phyloP scores from a whole-genome alignment of 2,113 vertebrate genomes.

The Sturnira hondurensis region DNA sequence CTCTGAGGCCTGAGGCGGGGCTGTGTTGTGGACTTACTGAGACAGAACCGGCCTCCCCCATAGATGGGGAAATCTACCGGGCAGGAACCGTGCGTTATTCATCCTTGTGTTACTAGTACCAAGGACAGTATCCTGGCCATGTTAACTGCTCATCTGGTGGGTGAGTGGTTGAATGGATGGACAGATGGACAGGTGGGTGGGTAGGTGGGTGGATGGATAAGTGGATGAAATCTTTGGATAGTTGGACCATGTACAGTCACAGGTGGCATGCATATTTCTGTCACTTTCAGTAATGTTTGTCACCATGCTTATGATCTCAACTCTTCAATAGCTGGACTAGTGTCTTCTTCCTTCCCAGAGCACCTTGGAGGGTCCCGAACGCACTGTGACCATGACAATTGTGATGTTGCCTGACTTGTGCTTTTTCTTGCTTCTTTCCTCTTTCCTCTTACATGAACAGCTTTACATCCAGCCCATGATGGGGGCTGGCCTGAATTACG shows the following conservation, averaged over 20 bases:
- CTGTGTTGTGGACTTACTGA: background rate
- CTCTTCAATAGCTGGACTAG: accelerated
- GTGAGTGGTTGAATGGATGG: background rate
- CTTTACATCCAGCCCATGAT: slow-evolving; percentile 93
- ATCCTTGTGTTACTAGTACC: background rate
- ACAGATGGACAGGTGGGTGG: accelerated
- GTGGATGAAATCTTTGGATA: accelerated
- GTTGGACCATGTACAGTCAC: no score
- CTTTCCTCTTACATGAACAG: slow-evolving; percentile 79
- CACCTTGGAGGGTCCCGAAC: background rate
- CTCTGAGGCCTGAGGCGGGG: background rate
- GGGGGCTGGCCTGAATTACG: slow-evolving; percentile 84
- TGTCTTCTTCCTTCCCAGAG: no score
- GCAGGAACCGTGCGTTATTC: background rate
- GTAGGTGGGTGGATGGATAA: background rate
- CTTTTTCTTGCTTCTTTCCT: background rate
- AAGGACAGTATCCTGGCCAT: background rate
- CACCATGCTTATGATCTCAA: background rate
- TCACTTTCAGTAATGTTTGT: background rate
- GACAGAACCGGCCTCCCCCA: background rate
- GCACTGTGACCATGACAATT: accelerated
- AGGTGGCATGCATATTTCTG: accelerated
- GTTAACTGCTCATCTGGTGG: background rate
- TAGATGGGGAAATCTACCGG: background rate
- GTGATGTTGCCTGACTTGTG: background rate